Evolutionary conservation across 2,797 vertebrate genomes (phyloP).

Genomic region (Botia kubotai): DNA sequence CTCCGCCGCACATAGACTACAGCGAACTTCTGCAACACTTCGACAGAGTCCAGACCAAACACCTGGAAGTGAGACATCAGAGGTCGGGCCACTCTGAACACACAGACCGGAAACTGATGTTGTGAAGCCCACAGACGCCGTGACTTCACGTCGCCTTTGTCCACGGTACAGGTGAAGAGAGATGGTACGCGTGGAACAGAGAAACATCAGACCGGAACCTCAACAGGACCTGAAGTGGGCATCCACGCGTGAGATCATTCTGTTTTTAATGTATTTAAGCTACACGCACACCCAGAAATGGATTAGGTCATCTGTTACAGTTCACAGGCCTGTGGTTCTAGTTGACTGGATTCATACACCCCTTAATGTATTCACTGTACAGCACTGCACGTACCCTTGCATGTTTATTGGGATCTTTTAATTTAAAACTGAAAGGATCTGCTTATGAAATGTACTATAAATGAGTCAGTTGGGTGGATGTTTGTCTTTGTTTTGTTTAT

Average conservation of each 20-base stretch:
- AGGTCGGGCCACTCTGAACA: conserved; percentile 85
- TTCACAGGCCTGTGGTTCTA: conserved; percentile 21
- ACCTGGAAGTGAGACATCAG: conserved; percentile 92
- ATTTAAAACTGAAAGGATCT: conserved; percentile 5
- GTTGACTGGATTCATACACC: neutral
- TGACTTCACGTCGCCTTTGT: too few relatives aligned
- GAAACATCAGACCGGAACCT: neutral
- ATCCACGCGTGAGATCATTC: conserved; percentile 13
- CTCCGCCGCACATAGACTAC: conserved; percentile 84
- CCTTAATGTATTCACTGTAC: neutral
- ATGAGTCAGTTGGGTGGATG: conserved; percentile 9
- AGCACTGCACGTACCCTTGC: neutral
- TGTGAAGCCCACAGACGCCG: conserved; percentile 62
- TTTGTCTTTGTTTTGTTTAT: neutral
- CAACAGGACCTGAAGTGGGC: conserved; percentile 19
- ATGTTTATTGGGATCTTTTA: conserved; percentile 7
- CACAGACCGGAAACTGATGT: conserved; percentile 83
- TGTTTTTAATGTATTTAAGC: conserved; percentile 52
- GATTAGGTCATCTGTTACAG: conserved; percentile 23
- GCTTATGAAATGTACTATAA: neutral
- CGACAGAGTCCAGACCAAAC: conserved; percentile 93
- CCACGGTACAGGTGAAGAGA: too few relatives aligned
- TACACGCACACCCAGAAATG: neutral
- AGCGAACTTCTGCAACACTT: conserved; percentile 92
- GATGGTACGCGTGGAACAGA: too few relatives aligned